A percentile compares a stretch with the other conserved stretches of the same genome.
These are phyloP conservation scores for Dorcus parallelipipedus DNA, from an alignment of 2,888 invertebrate species.

Conservation along the genomic window DNA sequence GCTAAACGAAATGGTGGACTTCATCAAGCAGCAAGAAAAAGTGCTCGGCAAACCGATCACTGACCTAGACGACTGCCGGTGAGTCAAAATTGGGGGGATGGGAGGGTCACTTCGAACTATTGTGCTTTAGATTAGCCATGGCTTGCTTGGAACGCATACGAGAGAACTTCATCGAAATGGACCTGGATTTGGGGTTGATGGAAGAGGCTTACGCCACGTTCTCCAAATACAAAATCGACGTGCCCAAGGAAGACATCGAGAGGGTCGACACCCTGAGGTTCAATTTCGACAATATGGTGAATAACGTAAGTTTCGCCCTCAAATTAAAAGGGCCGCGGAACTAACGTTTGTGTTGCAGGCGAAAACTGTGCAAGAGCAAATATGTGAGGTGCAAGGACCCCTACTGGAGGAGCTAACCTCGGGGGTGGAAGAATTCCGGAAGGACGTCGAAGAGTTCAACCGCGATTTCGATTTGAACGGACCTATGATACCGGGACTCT, in stretches of 20 bases:
- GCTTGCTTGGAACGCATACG: conserved; percentile 70
- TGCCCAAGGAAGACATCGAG: conserved; percentile 75
- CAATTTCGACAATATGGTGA: conserved; percentile 72
- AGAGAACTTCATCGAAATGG: conserved; percentile 76
- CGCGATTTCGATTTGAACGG: conserved; percentile 71
- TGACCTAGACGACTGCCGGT: conserved; percentile 70
- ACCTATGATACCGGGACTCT: conserved; percentile 80
- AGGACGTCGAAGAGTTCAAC: conserved; percentile 68
- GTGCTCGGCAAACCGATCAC: conserved; percentile 66
- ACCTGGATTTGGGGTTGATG: conserved; percentile 70
- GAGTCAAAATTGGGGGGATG: conserved; percentile 1
- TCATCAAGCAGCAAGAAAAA: conserved; percentile 73
- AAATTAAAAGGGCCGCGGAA: not conserved
- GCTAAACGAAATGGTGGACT: conserved; percentile 67
- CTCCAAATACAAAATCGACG: conserved; percentile 60
- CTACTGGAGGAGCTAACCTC: conserved; percentile 68
- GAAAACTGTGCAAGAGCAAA: conserved; percentile 65
- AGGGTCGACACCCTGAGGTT: conserved; percentile 75
- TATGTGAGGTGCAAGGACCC: conserved; percentile 73
- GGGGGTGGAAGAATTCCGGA: conserved; percentile 64
- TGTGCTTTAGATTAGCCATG: conserved; percentile 65
- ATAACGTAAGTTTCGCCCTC: conserved; percentile 55
- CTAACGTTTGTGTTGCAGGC: conserved; percentile 45
- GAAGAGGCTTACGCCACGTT: conserved; percentile 79
- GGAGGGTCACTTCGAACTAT: no score